A percentile compares a stretch with the other conserved stretches of the same genome.
These are phyloP conservation scores for Meghimatium bilineatum DNA, from an alignment of 2,888 invertebrate genomes.

Conservation along the genomic window DNA sequence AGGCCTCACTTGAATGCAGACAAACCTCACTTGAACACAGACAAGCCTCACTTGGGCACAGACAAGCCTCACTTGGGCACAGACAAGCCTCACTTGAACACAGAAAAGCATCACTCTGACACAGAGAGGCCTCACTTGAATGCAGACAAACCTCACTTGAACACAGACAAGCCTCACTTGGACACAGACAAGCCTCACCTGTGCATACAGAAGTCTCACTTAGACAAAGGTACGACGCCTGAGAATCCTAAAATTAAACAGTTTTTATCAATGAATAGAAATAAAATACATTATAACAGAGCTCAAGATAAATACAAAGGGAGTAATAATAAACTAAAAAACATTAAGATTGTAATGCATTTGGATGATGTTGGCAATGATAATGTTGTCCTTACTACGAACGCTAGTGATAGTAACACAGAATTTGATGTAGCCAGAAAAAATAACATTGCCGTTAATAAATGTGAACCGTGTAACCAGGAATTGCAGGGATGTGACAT, in stretches of 20 bases:
- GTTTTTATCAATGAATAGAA: background rate
- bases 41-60: background rate
- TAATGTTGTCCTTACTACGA: constrained; percentile 19
- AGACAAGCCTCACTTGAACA: too few relatives aligned
- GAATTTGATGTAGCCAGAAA: background rate
- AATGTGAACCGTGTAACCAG: background rate
- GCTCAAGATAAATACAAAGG: background rate
- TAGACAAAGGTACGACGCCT: too few relatives aligned
- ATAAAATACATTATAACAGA: background rate
- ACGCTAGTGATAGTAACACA: constrained; percentile 18
- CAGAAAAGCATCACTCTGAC: too few relatives aligned
- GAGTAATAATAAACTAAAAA: background rate
- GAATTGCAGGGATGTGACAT: too few relatives aligned
- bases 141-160: too few relatives aligned
- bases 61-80: background rate
- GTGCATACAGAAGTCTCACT: too few relatives aligned
- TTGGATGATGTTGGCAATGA: constrained; percentile 18
- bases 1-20: background rate
- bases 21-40: too few relatives aligned
- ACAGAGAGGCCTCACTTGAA: too few relatives aligned
- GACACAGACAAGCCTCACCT: too few relatives aligned
- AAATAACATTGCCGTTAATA: background rate
- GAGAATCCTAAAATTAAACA: background rate
- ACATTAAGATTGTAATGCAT: constrained; percentile 6
- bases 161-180: too few relatives aligned